A percentile compares a stretch with the other conserved stretches of the same genome.
Evolutionary conservation across 2,797 vertebrate genomes (phyloP).

Genomic region (Microcaecilia unicolor): DNA sequence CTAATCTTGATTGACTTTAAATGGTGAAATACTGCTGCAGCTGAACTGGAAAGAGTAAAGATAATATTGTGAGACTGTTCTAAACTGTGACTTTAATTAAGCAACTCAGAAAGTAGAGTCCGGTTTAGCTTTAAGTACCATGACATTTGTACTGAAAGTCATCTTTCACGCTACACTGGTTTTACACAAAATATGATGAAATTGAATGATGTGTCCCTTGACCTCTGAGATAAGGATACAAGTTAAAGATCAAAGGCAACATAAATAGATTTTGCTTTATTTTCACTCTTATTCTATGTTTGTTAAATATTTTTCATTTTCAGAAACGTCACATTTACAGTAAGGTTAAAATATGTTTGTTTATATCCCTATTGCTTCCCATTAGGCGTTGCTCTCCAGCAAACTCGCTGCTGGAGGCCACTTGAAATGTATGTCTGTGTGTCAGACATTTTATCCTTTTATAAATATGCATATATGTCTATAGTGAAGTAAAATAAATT

Average conservation of each 20-base stretch:
- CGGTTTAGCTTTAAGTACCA: conserved; percentile 65
- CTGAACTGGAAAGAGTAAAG: conserved; percentile 64
- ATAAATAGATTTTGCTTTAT: conserved; percentile 51
- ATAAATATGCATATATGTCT: too few species aligned
- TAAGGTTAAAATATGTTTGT: too few species aligned
- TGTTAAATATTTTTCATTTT: conserved; percentile 20
- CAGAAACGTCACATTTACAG: conserved; percentile 1
- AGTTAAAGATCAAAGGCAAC: conserved; percentile 67
- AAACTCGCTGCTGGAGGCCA: too few species aligned
- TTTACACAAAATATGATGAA: conserved; percentile 71
- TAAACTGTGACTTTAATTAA: conserved; percentile 70
- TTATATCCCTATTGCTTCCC: too few species aligned
- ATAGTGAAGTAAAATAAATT: too few species aligned
- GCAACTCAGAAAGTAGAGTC: conserved; percentile 63
- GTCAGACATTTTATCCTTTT: too few species aligned
- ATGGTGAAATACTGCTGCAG: conserved; percentile 57
- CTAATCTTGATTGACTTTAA: conserved; percentile 58
- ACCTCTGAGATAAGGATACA: conserved; percentile 62
- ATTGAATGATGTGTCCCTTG: conserved; percentile 67
- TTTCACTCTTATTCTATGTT: conserved; percentile 47
- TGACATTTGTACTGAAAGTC: conserved; percentile 73
- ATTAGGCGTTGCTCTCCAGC: too few species aligned
- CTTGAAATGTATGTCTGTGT: too few species aligned
- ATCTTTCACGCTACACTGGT: conserved; percentile 64
- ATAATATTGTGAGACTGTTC: conserved; percentile 63